Percentiles rank a stretch among this genome's conserved stretches.
Conservation (phyloP, 2,888 invertebrate genomes). For the Drosophila quinaria region DNA sequence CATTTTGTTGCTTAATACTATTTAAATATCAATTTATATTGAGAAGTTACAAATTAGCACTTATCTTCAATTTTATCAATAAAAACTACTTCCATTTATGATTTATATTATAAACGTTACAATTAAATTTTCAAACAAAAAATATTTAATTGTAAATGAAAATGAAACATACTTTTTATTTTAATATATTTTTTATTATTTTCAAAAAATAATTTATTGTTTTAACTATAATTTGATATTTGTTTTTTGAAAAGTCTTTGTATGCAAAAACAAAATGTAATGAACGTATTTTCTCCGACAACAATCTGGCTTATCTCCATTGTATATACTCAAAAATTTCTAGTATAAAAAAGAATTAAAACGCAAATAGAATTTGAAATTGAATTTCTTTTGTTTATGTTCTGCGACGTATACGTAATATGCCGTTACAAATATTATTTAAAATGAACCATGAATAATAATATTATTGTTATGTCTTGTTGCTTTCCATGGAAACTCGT, state of each 20-base stretch:
- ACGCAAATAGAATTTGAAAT: not conserved
- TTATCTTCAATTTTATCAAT: too few species aligned
- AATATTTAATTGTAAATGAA: too few species aligned
- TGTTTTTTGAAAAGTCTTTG: not conserved
- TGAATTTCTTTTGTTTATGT: slow-evolving; percentile 10
- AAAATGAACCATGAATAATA: slow-evolving; percentile 18
- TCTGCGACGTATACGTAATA: slow-evolving; percentile 32
- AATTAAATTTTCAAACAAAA: too few species aligned
- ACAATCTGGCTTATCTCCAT: slow-evolving; percentile 2
- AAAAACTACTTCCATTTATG: too few species aligned
- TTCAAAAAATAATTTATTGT: too few species aligned
- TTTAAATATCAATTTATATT: too few species aligned
- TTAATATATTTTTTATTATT: too few species aligned
- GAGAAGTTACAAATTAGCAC: too few species aligned
- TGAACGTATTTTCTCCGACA: slow-evolving; percentile 9
- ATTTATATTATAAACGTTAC: too few species aligned
- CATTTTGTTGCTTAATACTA: too few species aligned
- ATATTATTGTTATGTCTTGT: slow-evolving; percentile 16
- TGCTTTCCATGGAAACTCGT: slow-evolving; percentile 43
- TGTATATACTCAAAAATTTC: not conserved
- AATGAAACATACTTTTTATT: too few species aligned
- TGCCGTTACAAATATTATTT: slow-evolving; percentile 23
- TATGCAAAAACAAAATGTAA: not conserved
- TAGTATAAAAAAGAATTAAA: not conserved
- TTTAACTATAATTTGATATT: too few species aligned